A percentile compares a stretch with the other conserved stretches of the same genome.
These are phyloP conservation scores for Caprella mutica DNA, from an alignment of 2,888 invertebrate species.

Conservation along the genomic window DNA sequence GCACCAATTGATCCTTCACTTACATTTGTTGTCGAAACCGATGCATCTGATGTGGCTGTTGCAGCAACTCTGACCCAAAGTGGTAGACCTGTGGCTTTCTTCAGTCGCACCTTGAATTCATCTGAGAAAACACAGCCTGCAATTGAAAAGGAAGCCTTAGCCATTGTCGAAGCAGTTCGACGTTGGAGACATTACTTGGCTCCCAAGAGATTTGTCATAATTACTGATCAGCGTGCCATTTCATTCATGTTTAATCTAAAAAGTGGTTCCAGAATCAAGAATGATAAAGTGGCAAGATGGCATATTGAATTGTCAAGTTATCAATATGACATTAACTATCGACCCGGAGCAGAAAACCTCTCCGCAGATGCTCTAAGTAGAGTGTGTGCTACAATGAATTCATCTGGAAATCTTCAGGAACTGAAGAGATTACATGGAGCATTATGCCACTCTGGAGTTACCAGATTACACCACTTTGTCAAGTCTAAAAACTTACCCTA, in stretches of 20 bases:
- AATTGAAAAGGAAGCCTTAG: slow-evolving; percentile 1
- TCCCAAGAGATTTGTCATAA: not conserved
- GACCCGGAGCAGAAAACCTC: not conserved
- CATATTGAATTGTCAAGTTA: not conserved
- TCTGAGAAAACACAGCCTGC: not conserved
- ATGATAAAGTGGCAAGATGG: not conserved
- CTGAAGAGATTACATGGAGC: no score
- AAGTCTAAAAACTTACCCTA: not conserved
- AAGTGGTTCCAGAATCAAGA: not conserved
- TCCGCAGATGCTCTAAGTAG: not conserved
- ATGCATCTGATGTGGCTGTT: no score
- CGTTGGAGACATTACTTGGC: not conserved
- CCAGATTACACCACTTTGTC: not conserved
- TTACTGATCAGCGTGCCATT: not conserved
- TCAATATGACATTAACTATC: not conserved
- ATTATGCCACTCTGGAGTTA: not conserved
- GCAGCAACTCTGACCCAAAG: no score
- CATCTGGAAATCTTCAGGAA: not conserved
- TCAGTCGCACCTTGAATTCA: no score
- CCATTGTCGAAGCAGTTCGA: not conserved
- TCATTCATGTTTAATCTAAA: not conserved
- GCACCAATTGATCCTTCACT: no score
- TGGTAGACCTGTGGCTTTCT: no score
- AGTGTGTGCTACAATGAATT: not conserved
- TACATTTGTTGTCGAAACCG: no score